A percentile compares a stretch with the other conserved stretches of the same genome.
Conservation (phyloP, 2,888 invertebrate species). For the Cantharis rustica region DNA sequence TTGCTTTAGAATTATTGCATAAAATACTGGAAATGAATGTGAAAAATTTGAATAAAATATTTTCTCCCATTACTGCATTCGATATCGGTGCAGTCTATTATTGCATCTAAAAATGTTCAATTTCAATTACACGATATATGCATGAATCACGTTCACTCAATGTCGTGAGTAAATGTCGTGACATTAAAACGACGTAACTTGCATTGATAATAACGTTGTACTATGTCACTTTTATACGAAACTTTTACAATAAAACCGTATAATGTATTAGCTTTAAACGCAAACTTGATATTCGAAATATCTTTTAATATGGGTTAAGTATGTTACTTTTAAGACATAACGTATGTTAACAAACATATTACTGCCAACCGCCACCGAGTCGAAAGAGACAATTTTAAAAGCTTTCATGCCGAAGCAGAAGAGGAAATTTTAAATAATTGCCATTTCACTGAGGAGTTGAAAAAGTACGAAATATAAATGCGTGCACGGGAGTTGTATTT, state of each 20-base stretch:
- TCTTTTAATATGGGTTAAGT: neutral
- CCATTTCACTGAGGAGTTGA: neutral
- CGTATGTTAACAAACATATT: neutral
- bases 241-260: neutral
- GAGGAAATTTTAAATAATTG: neutral
- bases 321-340: neutral
- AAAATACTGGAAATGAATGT: neutral
- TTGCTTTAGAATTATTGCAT: neutral
- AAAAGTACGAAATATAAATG: neutral
- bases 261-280: neutral
- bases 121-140: conserved; percentile 40
- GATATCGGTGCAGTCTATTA: conserved; percentile 11
- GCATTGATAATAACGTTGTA: conserved; percentile 49
- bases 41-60: neutral
- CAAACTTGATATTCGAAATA: neutral
- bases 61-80: neutral
- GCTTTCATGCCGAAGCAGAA: neutral
- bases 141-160: conserved; percentile 50
- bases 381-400: neutral
- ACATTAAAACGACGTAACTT: conserved; percentile 38
- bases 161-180: conserved; percentile 48
- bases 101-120: conserved; percentile 30
- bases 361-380: neutral
- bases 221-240: conserved; percentile 47
- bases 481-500: neutral